Conservation (phyloP, 2,113 vertebrate species). For the Triplophysa rosa region DNA sequence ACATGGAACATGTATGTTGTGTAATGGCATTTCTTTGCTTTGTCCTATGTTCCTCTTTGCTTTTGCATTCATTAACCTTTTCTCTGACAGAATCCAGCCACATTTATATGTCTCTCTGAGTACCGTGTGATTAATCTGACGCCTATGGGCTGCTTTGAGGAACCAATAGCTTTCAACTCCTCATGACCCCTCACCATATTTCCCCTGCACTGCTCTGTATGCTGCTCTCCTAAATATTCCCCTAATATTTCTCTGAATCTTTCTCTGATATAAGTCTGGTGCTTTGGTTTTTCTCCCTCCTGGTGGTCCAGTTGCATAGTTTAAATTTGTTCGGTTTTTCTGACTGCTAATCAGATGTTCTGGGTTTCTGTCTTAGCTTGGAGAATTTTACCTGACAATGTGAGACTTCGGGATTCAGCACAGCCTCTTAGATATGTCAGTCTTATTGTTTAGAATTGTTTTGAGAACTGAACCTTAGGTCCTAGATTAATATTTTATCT, state of each 20-base stretch:
- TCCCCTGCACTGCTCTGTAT: background rate
- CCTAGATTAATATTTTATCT: constrained; percentile 39
- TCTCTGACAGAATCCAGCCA: constrained; percentile 28
- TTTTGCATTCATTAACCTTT: constrained; percentile 58
- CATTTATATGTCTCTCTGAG: constrained; percentile 4
- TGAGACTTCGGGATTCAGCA: background rate
- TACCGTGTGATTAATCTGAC: constrained; percentile 28
- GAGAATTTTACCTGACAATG: background rate
- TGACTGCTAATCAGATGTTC: constrained; percentile 4
- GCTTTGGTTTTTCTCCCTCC: background rate
- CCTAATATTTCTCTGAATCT: constrained; percentile 11
- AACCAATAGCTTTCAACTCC: background rate
- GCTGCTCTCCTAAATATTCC: constrained; percentile 6
- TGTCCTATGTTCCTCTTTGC: constrained; percentile 33
- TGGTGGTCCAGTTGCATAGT: background rate
- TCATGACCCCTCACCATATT: constrained; percentile 14
- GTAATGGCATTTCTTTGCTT: constrained; percentile 30
- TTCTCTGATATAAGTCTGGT: background rate
- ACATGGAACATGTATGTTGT: constrained; percentile 10
- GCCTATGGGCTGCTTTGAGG: background rate
- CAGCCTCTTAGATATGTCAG: constrained; percentile 17
- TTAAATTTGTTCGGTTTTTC: background rate
- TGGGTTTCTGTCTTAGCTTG: background rate
- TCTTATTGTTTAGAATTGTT: constrained; percentile 28
- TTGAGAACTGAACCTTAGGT: constrained; percentile 26